Conservation (phyloP, 1,140 invertebrate species). For the Hyposmocoma kahamanoa region DNA sequence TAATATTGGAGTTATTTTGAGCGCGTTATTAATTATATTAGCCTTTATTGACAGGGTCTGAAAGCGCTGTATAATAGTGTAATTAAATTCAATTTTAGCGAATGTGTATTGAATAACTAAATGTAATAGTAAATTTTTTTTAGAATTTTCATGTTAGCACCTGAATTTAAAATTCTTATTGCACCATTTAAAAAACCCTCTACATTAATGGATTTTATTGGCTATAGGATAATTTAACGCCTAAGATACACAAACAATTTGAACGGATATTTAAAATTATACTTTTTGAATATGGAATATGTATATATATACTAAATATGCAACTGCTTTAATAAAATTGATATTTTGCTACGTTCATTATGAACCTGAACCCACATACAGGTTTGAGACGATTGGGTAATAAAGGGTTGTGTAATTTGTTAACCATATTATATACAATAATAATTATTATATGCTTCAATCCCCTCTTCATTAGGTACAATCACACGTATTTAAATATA, state of each 20-base stretch:
- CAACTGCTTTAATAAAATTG: background rate
- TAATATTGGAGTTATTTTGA: slow-evolving; percentile 20
- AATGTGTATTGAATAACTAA: slow-evolving; percentile 45
- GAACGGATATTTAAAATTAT: slow-evolving; percentile 20
- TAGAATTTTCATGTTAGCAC: slow-evolving; percentile 58
- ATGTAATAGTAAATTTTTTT: slow-evolving; percentile 59
- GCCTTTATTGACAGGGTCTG: slow-evolving; percentile 70
- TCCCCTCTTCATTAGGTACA: slow-evolving; percentile 22
- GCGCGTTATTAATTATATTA: slow-evolving; percentile 40
- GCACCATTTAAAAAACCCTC: slow-evolving; percentile 52
- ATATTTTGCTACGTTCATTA: slow-evolving; percentile 47
- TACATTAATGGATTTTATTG: slow-evolving; percentile 33
- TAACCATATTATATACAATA: slow-evolving; percentile 61
- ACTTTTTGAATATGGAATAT: slow-evolving; percentile 6
- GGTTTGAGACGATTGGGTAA: slow-evolving; percentile 53
- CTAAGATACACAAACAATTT: slow-evolving; percentile 14
- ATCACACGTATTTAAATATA: slow-evolving; percentile 12
- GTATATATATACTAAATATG: background rate
- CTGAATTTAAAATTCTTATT: slow-evolving; percentile 55
- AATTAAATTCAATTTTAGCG: slow-evolving; percentile 62
- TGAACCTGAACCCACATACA: slow-evolving; percentile 38
- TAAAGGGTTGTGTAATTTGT: slow-evolving; percentile 65
- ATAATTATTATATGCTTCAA: slow-evolving; percentile 36
- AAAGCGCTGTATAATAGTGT: slow-evolving; percentile 62
- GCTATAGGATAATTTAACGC: slow-evolving; percentile 12